A percentile compares a stretch with the other conserved stretches of the same genome.
Conservation (phyloP, 2,888 invertebrate genomes). For the Drosophila mettleri region DNA sequence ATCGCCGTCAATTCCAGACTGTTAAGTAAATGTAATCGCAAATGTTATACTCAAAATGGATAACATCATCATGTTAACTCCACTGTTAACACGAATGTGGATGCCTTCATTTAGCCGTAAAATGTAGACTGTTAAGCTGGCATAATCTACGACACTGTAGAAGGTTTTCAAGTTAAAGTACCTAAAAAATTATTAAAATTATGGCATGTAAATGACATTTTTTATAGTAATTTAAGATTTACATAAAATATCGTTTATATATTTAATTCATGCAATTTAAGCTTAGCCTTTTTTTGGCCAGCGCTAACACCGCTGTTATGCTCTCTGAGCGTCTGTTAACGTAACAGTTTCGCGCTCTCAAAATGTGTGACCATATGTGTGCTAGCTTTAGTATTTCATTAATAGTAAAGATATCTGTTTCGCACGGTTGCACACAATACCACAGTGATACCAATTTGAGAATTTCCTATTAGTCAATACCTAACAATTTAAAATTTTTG, state of each 20-base stretch:
- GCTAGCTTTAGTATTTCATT: conserved; percentile 25
- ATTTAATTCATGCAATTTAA: not conserved
- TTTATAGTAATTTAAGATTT: not conserved
- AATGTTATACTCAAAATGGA: conserved; percentile 58
- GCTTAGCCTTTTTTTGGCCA: conserved; percentile 29
- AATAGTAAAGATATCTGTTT: conserved; percentile 28
- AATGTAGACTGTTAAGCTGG: not conserved
- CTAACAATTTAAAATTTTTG: too few relatives aligned
- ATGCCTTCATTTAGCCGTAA: conserved; percentile 14
- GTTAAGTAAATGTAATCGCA: conserved; percentile 35
- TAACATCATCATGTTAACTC: conserved; percentile 22
- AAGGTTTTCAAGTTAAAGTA: accelerated
- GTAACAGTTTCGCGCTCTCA: conserved; percentile 36
- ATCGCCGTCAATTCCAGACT: conserved; percentile 63
- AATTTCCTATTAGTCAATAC: not conserved
- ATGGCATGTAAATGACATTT: accelerated
- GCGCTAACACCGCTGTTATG: conserved; percentile 8
- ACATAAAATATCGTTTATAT: not conserved
- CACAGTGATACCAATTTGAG: conserved; percentile 18
- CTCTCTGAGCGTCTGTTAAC: conserved; percentile 30
- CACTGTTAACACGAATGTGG: conserved; percentile 4
- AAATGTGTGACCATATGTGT: conserved; percentile 27
- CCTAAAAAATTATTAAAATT: not conserved
- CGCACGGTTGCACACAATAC: conserved; percentile 44
- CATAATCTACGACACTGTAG: not conserved